Conservation (phyloP, 2,113 vertebrate genomes). For the Carassius carassius region DNA sequence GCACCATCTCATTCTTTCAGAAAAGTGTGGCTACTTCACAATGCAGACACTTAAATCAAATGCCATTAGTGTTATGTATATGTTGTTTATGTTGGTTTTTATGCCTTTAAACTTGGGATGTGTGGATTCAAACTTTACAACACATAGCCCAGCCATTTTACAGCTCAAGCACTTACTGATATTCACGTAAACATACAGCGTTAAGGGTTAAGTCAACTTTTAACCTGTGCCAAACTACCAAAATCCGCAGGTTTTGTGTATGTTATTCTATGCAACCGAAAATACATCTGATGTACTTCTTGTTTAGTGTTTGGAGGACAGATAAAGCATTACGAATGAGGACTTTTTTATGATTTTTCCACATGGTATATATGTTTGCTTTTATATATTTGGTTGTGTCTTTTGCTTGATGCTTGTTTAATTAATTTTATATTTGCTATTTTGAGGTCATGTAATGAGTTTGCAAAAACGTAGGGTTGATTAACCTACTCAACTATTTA, state of each 20-base stretch:
- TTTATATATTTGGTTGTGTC: slow-evolving; percentile 14
- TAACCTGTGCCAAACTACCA: slow-evolving; percentile 78
- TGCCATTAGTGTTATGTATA: slow-evolving; percentile 23
- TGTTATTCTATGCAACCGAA: slow-evolving; percentile 92
- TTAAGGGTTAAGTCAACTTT: slow-evolving; percentile 57
- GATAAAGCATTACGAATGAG: slow-evolving; percentile 48
- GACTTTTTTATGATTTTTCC: slow-evolving; percentile 62
- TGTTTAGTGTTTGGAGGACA: slow-evolving; percentile 63
- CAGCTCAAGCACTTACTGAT: slow-evolving; percentile 13
- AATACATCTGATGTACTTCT: slow-evolving; percentile 70
- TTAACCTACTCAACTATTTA: slow-evolving; percentile 30
- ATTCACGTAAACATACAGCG: slow-evolving; percentile 29
- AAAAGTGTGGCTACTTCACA: not conserved
- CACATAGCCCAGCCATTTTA: slow-evolving; percentile 15
- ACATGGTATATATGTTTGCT: slow-evolving; percentile 33
- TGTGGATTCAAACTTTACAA: not conserved
- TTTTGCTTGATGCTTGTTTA: slow-evolving; percentile 30
- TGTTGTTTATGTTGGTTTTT: not conserved
- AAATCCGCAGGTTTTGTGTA: slow-evolving; percentile 75
- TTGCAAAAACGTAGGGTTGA: slow-evolving; percentile 35
- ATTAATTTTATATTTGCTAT: slow-evolving; percentile 9
- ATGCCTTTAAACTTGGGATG: not conserved
- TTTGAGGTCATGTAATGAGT: slow-evolving; percentile 25
- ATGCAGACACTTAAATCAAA: slow-evolving; percentile 19
- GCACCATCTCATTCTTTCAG: slow-evolving; percentile 1